Percentiles rank a stretch among this genome's conserved stretches.
phyloP scores from a whole-genome alignment of 2,797 vertebrate genomes.

The Eospalax fontanierii region DNA sequence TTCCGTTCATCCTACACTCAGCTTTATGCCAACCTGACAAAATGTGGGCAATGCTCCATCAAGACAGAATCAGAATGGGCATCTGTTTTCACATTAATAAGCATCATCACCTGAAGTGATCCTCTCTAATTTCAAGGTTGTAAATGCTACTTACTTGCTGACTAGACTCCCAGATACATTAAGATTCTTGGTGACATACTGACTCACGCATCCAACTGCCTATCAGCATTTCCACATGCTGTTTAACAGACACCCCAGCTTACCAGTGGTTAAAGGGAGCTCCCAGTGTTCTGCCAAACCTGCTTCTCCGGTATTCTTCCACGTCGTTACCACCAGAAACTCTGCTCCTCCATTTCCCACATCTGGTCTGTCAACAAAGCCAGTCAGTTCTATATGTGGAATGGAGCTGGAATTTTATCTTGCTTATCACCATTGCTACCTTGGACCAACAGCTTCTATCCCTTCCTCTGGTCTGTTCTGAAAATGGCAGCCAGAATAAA shows the following conservation, averaged over 20 bases:
- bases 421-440: neutral
- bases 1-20: neutral
- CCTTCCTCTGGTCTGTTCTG: neutral
- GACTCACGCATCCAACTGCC: neutral
- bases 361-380: neutral
- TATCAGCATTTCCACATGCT: neutral
- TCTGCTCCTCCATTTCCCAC: neutral
- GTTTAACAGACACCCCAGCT: neutral
- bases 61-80: neutral
- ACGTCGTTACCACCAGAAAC: neutral
- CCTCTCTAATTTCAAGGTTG: neutral
- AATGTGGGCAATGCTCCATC: neutral
- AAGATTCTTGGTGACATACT: conserved; percentile 12
- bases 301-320: neutral
- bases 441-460: neutral
- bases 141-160: neutral
- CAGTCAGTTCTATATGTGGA: neutral
- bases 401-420: neutral
- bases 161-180: neutral
- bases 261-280: neutral
- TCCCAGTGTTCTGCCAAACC: neutral
- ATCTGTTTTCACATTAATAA: neutral
- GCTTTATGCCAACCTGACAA: neutral
- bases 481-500: neutral
- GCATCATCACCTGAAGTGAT: neutral